Evolutionary conservation across 1,140 invertebrate species (phyloP).

Genomic region (Drosophila pruinosa): DNA sequence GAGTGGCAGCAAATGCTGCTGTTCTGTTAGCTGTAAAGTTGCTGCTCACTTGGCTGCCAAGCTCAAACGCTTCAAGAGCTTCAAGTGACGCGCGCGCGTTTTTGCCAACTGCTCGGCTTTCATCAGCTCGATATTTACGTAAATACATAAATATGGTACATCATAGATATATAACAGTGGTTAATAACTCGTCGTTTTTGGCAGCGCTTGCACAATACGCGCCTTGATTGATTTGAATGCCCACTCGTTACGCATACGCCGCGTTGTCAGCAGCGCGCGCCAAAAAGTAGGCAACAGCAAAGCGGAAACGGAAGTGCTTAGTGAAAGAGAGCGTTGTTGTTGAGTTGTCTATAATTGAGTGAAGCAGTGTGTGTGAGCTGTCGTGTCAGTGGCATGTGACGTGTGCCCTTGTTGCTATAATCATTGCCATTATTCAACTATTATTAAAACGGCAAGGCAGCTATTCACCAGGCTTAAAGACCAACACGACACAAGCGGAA

Average conservation of each 20-base stretch:
- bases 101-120: constrained; percentile 24
- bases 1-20: constrained; percentile 47
- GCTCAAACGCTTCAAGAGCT: constrained; percentile 75
- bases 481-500: too few relatives aligned
- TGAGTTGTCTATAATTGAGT: constrained; percentile 27
- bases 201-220: constrained; percentile 64
- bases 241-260: constrained; percentile 73
- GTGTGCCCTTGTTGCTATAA: neutral
- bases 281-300: constrained; percentile 60
- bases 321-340: constrained; percentile 20
- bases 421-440: constrained; percentile 3
- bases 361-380: constrained; percentile 27
- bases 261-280: constrained; percentile 53
- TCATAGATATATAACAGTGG: neutral
- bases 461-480: too few relatives aligned
- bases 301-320: constrained; percentile 75
- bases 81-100: constrained; percentile 68
- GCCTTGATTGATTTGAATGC: constrained; percentile 74
- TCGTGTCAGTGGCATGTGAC: neutral
- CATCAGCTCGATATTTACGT: neutral
- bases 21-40: constrained; percentile 63
- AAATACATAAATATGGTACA: neutral
- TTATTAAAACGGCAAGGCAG: too few relatives aligned
- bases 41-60: constrained; percentile 57
- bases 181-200: constrained; percentile 38